phyloP scores from a whole-genome alignment of 64 coral and sea anemone species.

The Pocillopora verrucosa region DNA sequence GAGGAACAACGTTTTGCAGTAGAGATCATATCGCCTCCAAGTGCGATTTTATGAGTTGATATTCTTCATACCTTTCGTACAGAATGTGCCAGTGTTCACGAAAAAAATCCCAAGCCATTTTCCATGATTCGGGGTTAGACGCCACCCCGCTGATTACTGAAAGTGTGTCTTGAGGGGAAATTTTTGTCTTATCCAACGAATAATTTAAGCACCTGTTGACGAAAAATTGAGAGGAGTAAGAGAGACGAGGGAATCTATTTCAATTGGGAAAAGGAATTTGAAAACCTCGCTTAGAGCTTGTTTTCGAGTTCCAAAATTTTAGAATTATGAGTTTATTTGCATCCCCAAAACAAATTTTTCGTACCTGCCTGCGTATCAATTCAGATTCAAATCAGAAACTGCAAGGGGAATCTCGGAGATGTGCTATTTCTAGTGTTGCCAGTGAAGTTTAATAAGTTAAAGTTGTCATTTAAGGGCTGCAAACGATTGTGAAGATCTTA shows the following conservation, averaged over 20 bases:
- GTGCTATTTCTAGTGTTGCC: too few species aligned
- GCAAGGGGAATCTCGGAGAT: too few species aligned
- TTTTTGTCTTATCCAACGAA: constrained; percentile 45
- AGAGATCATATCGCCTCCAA: too few species aligned
- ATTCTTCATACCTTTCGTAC: constrained; percentile 22
- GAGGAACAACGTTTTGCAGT: too few species aligned
- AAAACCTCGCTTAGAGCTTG: background rate
- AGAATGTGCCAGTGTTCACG: constrained; percentile 51
- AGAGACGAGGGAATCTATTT: background rate
- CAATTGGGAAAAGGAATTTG: background rate
- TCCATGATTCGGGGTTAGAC: constrained; percentile 38
- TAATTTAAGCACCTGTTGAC: constrained; percentile 8
- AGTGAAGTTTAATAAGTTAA: too few species aligned
- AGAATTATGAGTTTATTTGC: too few species aligned
- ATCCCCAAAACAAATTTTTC: too few species aligned
- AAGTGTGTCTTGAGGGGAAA: constrained; percentile 69
- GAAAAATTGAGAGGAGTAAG: background rate
- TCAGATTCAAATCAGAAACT: too few species aligned
- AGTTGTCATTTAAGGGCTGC: too few species aligned
- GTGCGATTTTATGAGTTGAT: background rate
- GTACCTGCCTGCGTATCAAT: too few species aligned
- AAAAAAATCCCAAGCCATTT: constrained; percentile 55
- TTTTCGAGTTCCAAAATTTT: background rate
- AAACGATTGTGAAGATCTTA: too few species aligned
- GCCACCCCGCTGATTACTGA: constrained; percentile 64